Conservation (phyloP, 2,797 vertebrate species). For the Crocidura indochinensis region DNA sequence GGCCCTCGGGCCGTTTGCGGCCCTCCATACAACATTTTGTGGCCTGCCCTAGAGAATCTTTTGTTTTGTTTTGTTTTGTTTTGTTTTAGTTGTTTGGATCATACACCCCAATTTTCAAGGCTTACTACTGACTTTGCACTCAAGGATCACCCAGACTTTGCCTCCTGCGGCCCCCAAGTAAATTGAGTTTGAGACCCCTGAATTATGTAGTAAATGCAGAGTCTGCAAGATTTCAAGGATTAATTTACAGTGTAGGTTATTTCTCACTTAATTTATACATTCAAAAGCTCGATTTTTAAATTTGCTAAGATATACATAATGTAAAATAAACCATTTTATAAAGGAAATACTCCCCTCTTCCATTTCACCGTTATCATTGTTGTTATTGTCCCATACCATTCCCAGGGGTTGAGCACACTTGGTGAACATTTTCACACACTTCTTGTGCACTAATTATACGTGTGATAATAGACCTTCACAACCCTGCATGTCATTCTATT, state of each 20-base stretch:
- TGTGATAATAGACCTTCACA: not conserved
- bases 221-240: not conserved
- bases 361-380: too few species aligned
- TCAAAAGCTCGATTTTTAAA: not conserved
- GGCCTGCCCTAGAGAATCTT: too few species aligned
- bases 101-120: too few species aligned
- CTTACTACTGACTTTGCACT: too few species aligned
- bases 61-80: too few species aligned
- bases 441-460: not conserved
- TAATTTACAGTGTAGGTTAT: not conserved
- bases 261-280: constrained; percentile 16
- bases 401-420: not conserved
- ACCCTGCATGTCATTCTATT: not conserved
- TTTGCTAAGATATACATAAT: not conserved
- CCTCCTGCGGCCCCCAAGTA: too few species aligned
- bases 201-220: not conserved
- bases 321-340: not conserved
- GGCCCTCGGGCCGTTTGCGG: too few species aligned
- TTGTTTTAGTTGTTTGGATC: too few species aligned
- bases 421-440: not conserved
- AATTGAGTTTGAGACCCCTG: too few species aligned
- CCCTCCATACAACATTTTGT: too few species aligned
- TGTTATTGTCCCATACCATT: not conserved
- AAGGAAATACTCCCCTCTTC: too few species aligned
- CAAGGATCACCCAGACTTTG: too few species aligned